Conservation (phyloP, 2,113 vertebrate genomes). For the Emydura subglobosa region DNA sequence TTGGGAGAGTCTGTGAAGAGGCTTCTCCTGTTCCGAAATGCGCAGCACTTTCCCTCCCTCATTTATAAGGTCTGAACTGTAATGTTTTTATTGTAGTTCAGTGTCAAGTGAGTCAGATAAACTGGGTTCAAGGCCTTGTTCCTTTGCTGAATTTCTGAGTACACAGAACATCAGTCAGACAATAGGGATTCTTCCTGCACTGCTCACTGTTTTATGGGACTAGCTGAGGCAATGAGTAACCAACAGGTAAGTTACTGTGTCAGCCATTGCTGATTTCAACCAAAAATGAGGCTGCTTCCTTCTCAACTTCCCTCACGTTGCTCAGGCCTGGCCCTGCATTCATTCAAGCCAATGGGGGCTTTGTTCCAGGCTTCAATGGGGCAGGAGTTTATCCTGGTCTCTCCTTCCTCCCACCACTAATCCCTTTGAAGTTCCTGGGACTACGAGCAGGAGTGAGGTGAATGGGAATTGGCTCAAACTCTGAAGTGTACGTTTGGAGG, state of each 20-base stretch:
- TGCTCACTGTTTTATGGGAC: slow-evolving; percentile 65
- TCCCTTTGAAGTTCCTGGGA: neutral
- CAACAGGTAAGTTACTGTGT: slow-evolving; percentile 29
- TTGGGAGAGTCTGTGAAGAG: neutral
- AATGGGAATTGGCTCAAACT: slow-evolving; percentile 8
- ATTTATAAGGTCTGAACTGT: slow-evolving; percentile 76
- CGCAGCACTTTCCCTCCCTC: slow-evolving; percentile 22
- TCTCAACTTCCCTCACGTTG: neutral
- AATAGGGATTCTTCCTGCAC: slow-evolving; percentile 51
- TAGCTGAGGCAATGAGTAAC: slow-evolving; percentile 69
- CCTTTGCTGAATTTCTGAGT: slow-evolving; percentile 69
- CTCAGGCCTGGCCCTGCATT: neutral
- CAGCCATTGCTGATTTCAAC: slow-evolving; percentile 29
- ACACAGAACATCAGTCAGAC: slow-evolving; percentile 54
- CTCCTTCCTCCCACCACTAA: neutral
- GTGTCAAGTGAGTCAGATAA: slow-evolving; percentile 69
- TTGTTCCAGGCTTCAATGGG: neutral
- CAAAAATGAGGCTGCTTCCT: slow-evolving; percentile 2
- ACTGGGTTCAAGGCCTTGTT: slow-evolving; percentile 80
- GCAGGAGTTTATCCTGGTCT: fast-evolving
- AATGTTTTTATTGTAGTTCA: slow-evolving; percentile 75
- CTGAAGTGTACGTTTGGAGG: neutral
- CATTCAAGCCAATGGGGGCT: neutral
- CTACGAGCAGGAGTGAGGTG: neutral
- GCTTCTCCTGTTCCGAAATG: neutral